These are phyloP conservation scores for Oreochromis tanganicae DNA, from an alignment of 2,113 vertebrate genomes.

Conservation along the genomic window DNA sequence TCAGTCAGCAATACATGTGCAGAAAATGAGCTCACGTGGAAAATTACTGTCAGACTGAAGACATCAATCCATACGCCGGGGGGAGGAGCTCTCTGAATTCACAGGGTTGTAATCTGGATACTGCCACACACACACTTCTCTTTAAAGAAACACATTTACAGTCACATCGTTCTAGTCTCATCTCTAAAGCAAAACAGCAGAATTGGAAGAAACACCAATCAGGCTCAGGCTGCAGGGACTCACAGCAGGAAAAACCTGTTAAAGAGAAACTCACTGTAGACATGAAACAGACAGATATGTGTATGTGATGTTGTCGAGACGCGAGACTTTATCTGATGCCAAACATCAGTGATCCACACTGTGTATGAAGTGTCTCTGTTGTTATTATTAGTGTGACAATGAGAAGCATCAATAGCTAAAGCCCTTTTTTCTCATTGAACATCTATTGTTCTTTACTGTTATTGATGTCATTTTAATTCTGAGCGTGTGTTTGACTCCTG, in stretches of 20 bases:
- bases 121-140: not conserved
- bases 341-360: not conserved
- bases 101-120: not conserved
- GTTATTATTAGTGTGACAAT: not conserved
- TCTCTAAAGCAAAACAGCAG: not conserved
- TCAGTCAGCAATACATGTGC: not conserved
- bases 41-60: not conserved
- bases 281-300: not conserved
- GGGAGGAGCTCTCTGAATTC: not conserved
- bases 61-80: fast-evolving
- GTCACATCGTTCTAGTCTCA: not conserved
- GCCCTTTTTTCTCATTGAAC: fast-evolving
- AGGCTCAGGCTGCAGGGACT: not conserved
- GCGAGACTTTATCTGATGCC: not conserved
- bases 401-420: not conserved
- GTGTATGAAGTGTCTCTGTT: not conserved
- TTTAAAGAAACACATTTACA: not conserved
- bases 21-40: not conserved
- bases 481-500: not conserved
- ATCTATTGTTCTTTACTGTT: not conserved
- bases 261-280: not conserved
- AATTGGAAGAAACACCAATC: not conserved
- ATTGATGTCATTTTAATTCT: not conserved
- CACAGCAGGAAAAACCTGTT: not conserved
- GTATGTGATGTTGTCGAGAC: not conserved